These are phyloP conservation scores for Ischnura elegans DNA, from an alignment of 2,888 invertebrate species.

Conservation along the genomic window DNA sequence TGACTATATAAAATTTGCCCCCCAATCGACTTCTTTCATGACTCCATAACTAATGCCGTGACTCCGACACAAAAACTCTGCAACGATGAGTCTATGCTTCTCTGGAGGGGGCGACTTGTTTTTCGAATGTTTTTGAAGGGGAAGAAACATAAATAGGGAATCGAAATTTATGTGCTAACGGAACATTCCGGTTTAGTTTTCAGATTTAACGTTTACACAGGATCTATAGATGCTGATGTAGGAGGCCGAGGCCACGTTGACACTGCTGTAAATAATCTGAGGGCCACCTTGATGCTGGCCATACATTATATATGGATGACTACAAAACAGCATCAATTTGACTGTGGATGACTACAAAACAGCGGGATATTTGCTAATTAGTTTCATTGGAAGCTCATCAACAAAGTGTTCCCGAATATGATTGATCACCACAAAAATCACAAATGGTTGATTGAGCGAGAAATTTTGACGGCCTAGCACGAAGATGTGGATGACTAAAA, in stretches of 20 bases:
- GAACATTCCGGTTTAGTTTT: constrained; percentile 17
- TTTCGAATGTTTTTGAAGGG: constrained; percentile 24
- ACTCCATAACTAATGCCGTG: background rate
- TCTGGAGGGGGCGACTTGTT: constrained; percentile 38
- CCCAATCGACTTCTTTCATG: background rate
- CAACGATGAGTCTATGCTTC: background rate
- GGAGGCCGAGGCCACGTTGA: constrained; percentile 44
- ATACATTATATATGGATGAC: background rate
- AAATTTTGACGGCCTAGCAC: too few species aligned
- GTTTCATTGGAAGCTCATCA: too few species aligned
- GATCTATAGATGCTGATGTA: constrained; percentile 11
- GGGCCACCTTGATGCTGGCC: background rate
- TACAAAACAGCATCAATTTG: background rate
- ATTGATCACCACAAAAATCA: too few species aligned
- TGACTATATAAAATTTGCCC: background rate
- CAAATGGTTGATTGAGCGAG: too few species aligned
- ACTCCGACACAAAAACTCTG: background rate
- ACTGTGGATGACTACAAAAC: too few species aligned
- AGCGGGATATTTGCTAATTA: too few species aligned
- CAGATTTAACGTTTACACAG: background rate
- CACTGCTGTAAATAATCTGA: constrained; percentile 27
- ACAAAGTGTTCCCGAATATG: too few species aligned
- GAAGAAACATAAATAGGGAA: background rate
- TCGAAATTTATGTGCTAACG: background rate
- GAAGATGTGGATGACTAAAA: too few species aligned